A percentile compares a stretch with the other conserved stretches of the same genome.
phyloP scores from a whole-genome alignment of 2,888 invertebrate genomes.

The Carpatolechia fugitivella region DNA sequence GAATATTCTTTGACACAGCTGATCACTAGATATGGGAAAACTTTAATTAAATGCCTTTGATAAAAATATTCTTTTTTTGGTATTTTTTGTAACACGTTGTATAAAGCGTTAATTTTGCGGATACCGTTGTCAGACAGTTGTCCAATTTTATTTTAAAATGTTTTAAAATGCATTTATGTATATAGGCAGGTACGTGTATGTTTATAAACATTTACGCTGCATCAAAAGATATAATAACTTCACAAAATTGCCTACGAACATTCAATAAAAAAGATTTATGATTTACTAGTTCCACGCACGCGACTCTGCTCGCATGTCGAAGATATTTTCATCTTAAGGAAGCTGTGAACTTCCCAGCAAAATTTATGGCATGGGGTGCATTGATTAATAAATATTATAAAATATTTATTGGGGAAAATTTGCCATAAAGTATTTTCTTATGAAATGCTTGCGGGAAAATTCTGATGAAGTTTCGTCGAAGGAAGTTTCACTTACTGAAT shows the following conservation, averaged over 20 bases:
- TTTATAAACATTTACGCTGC: no score
- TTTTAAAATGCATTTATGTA: no score
- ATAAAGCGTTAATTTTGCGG: no score
- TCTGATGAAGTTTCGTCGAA: background rate
- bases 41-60: no score
- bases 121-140: no score
- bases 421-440: background rate
- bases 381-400: conserved; percentile 9
- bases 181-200: no score
- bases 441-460: background rate
- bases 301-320: background rate
- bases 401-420: conserved; percentile 2
- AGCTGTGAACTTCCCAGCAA: background rate
- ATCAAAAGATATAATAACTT: background rate
- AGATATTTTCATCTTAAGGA: conserved; percentile 2
- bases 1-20: no score
- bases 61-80: no score
- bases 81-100: no score
- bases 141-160: no score
- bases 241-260: background rate
- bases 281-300: background rate
- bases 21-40: no score
- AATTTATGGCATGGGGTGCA: conserved; percentile 10
- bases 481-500: background rate
- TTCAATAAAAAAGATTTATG: conserved; percentile 1